Base-by-base conservation (phyloP, 2,888 invertebrate genomes). In the Drosophila kuntzei region DNA sequence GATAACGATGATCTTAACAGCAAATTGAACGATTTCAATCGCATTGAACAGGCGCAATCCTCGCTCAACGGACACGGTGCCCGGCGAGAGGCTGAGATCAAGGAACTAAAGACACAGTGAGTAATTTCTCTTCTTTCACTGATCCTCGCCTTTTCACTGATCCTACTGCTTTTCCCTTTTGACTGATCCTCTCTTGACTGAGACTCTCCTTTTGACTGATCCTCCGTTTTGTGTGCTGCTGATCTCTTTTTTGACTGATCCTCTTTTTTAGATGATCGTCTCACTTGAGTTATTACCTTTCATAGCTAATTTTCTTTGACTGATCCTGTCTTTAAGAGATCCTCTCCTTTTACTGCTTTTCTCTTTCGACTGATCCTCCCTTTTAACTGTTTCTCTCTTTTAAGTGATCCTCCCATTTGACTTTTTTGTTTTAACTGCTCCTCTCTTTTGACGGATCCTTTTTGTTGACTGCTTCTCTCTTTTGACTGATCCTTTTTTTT, bases 11-110 rank as follows among this genome's bases (percentile, higher is more conserved):
- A 97, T 89, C 92, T 96, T 2, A 94, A 94, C 76, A 94, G 95
- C 80, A 97, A 97, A 90, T 91, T 97, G 32, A 97, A 96, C 89
- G 97, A 97, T 91, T 97, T 95, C 90, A 96, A 96, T 89, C 95
- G 95, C 90, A 95, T 97, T 2, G 95, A 95, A 43, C 97, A 97
- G 92, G 94, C 96, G 16, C 97, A 97, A 89, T 94, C 96, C 73
- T 96, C 95, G 63, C 94, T 97, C 44, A 95, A 95, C 58, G 95
- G 95, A 2, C 97, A 97, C 80, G 96, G 95, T 60, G 94, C 94
- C 0, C 95, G 95, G 20, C 93, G 96, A 75, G 97, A 97, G 78
- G 94, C 95, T 22, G 97, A 98, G 91, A 93, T 97, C 18, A 94
- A 94, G 69, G 94, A 95, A 55, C 90, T 96, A 34, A 95, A 95